These are phyloP conservation scores for Archaeoteleia sp. DNA, from an alignment of 2,888 invertebrate species.

Conservation along the genomic window DNA sequence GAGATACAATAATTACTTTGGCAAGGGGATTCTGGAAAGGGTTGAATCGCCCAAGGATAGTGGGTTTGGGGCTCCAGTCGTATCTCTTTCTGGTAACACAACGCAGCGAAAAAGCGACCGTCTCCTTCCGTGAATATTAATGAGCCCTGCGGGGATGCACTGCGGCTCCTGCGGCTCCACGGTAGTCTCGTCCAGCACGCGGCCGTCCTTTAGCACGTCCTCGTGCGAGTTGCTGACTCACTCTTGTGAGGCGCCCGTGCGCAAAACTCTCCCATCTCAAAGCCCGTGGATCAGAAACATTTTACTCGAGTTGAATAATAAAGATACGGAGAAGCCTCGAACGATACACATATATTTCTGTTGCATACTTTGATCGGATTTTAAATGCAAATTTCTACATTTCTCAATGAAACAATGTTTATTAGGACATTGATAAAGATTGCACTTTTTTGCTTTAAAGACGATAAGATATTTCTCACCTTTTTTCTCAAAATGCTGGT, in stretches of 20 bases:
- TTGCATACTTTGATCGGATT: conserved; percentile 12
- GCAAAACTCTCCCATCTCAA: conserved; percentile 48
- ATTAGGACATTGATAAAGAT: too few relatives aligned
- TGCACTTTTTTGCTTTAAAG: too few relatives aligned
- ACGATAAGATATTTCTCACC: conserved; percentile 18
- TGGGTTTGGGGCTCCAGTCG: conserved; percentile 56
- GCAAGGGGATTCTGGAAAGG: conserved; percentile 1
- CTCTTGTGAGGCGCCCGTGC: conserved; percentile 56
- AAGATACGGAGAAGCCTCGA: conserved; percentile 14
- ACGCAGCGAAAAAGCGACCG: conserved; percentile 69
- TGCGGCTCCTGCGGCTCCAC: conserved; percentile 52
- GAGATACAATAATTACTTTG: conserved; percentile 25
- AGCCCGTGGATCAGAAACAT: conserved; percentile 48
- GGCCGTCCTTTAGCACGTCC: conserved; percentile 61
- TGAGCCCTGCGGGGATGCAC: conserved; percentile 59
- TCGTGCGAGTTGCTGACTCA: conserved; percentile 57
- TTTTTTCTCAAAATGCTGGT: neutral
- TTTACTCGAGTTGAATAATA: conserved; percentile 50
- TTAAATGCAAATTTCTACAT: conserved; percentile 18
- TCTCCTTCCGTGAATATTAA: conserved; percentile 70
- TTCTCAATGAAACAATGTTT: conserved; percentile 20
- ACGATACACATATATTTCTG: too few relatives aligned
- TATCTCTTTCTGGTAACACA: conserved; percentile 69
- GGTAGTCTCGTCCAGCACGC: conserved; percentile 59
- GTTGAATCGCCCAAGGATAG: conserved; percentile 4